Evolutionary conservation across 2,888 invertebrate species (phyloP), one percentile per base, ranked within the genome.

Genomic region (Cryptocheilus praepositus): DNA sequence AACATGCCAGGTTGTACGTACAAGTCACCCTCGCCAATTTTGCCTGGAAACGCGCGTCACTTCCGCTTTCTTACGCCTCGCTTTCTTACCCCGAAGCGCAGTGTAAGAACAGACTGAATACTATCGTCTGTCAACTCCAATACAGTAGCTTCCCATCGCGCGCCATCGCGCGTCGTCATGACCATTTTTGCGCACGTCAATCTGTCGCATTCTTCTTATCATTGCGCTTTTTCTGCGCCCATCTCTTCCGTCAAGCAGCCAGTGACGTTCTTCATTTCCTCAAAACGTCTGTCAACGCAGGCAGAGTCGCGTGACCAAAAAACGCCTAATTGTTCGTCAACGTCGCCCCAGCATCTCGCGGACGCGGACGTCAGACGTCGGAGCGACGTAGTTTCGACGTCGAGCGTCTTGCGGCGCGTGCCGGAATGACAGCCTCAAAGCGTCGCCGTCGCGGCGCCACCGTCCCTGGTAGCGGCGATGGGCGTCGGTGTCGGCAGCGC

Each of bases 391-490:
- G 64, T 45, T 45, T 16, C 71, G 54, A 49, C 77, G 64, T 69
- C n/a, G 11, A 68, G 43, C 59, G 58, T 53, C 18, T 61, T 73
- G 71, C 87, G 87, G 86, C 85, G 63, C 64, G 56, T 65, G 84
- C 83, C 87, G 86, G 75, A 86, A 84, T 88, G 85, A 80, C 61
- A 82, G 83, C 78, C 84, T 85, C 85, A 54, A 49, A 36, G 51
- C 57, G 61, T 71, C 56, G 70, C 83, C 85, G 81, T 71, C 68
- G 79, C 61, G 83, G 87, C 88, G 87, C 88, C 87, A 87, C 86
- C 66, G 79, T 82, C 81, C 72, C 68, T 74, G 66, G 65, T 16
- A 46, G 13, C 21, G 7, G 11, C 15, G 19, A 54, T 75, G 69
- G 79, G 79, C 73, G 79, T 72, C 56, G 45, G 19, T 16, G 19